phyloP scores from a whole-genome alignment of 1,140 invertebrate species.

The Vanessa tameamea region DNA sequence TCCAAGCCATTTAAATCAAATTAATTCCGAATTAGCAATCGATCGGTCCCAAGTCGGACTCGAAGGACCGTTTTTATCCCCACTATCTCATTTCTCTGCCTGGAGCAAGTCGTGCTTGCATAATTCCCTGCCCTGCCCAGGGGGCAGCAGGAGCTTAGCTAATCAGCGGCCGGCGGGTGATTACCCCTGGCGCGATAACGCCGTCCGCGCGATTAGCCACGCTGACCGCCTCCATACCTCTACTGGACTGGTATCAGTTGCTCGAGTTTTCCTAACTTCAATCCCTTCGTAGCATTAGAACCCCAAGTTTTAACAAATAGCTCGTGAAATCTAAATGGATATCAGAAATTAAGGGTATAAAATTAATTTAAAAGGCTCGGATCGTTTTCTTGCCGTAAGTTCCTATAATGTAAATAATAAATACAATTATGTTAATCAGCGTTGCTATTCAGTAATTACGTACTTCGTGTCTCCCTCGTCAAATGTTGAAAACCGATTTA shows the following conservation, averaged over 20 bases:
- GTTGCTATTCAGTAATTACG: too few relatives aligned
- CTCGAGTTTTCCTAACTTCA: constrained; percentile 52
- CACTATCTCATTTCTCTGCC: constrained; percentile 50
- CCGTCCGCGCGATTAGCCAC: constrained; percentile 68
- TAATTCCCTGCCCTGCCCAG: constrained; percentile 57
- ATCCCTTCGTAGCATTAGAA: constrained; percentile 36
- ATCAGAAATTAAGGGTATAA: neutral
- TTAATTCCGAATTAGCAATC: constrained; percentile 36
- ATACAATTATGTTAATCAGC: too few relatives aligned
- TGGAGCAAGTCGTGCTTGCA: constrained; percentile 63
- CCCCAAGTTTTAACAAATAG: constrained; percentile 23
- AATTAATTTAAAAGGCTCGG: too few relatives aligned
- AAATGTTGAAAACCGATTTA: too few relatives aligned
- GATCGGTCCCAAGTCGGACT: constrained; percentile 37
- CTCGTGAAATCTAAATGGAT: constrained; percentile 24
- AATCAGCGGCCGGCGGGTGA: constrained; percentile 68
- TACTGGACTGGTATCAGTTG: constrained; percentile 51
- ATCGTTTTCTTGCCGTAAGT: too few relatives aligned
- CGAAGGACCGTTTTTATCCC: constrained; percentile 48
- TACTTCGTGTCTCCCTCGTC: too few relatives aligned
- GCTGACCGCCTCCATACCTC: constrained; percentile 63
- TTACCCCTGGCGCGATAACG: constrained; percentile 69
- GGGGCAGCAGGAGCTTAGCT: constrained; percentile 69
- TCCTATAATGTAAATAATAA: too few relatives aligned
- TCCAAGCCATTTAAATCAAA: constrained; percentile 24